These are phyloP conservation scores for Chitala chitala DNA, from an alignment of 2,113 vertebrate species.

Conservation along the genomic window DNA sequence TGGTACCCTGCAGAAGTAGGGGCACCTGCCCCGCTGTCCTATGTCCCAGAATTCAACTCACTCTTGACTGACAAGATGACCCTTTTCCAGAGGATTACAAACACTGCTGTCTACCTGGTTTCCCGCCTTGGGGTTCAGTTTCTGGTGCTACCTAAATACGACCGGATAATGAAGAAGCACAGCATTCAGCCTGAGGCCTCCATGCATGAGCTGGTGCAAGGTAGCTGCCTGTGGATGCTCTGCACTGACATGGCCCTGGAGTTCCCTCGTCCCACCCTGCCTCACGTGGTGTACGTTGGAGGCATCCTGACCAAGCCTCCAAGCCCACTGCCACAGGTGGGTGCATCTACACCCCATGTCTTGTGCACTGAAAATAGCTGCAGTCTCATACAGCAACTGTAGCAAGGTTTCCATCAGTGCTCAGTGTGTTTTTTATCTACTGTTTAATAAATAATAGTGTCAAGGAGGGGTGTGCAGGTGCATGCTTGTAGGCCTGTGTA, in stretches of 20 bases:
- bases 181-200: constrained; percentile 73
- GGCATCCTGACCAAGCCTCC: constrained; percentile 92
- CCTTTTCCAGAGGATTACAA: constrained; percentile 80
- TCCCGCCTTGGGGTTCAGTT: constrained; percentile 89
- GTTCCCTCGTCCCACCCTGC: constrained; percentile 92
- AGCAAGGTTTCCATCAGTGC: neutral
- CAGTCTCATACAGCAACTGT: neutral
- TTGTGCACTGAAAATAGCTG: neutral
- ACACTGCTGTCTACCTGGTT: constrained; percentile 81
- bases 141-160: constrained; percentile 90
- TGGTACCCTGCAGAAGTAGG: constrained; percentile 98
- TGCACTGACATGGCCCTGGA: constrained; percentile 94
- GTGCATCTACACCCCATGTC: constrained; percentile 30
- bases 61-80: constrained; percentile 92
- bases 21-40: constrained; percentile 87
- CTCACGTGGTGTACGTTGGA: constrained; percentile 95
- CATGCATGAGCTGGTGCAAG: constrained; percentile 90
- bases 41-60: constrained; percentile 96
- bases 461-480: too few relatives aligned
- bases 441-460: too few relatives aligned
- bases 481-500: too few relatives aligned
- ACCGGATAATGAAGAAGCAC: constrained; percentile 88
- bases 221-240: constrained; percentile 93
- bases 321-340: constrained; percentile 86
- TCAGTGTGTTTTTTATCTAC: neutral